These are phyloP conservation scores for Sceloporus tristichus DNA, from an alignment of 2,113 vertebrate species.

Conservation along the genomic window DNA sequence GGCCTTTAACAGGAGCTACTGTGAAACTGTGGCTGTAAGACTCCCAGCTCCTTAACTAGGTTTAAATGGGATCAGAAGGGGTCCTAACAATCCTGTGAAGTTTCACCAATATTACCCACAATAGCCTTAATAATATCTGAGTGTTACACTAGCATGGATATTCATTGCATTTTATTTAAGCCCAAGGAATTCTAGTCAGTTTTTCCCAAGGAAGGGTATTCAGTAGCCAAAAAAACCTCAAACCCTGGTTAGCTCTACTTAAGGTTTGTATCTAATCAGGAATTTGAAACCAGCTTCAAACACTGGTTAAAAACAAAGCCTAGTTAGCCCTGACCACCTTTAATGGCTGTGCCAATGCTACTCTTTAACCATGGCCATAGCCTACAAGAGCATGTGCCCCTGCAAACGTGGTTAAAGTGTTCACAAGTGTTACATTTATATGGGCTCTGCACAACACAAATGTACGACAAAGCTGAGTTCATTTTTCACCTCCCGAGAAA, in stretches of 20 bases:
- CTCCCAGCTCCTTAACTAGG: neutral
- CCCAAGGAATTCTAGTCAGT: too few species aligned
- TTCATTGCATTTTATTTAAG: neutral
- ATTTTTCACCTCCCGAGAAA: slow-evolving; percentile 64
- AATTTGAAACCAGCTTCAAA: neutral
- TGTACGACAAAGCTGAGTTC: slow-evolving; percentile 65
- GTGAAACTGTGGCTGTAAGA: neutral
- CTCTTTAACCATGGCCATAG: neutral
- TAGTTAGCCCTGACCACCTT: neutral
- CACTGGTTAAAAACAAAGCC: neutral
- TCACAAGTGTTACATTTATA: neutral
- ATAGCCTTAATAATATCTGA: neutral
- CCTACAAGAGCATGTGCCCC: neutral
- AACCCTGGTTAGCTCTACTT: neutral
- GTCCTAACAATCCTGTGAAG: neutral
- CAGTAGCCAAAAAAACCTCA: neutral
- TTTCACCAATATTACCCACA: too few species aligned
- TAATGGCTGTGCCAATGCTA: neutral
- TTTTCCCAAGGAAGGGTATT: neutral
- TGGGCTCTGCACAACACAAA: slow-evolving; percentile 42
- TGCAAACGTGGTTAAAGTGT: too few species aligned
- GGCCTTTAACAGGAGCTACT: neutral
- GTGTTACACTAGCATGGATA: neutral
- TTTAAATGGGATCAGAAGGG: neutral
- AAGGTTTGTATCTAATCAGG: neutral